These are phyloP conservation scores for Bursaphelenchus mucronatus DNA, from an alignment of 1,140 invertebrate species.

Conservation along the genomic window DNA sequence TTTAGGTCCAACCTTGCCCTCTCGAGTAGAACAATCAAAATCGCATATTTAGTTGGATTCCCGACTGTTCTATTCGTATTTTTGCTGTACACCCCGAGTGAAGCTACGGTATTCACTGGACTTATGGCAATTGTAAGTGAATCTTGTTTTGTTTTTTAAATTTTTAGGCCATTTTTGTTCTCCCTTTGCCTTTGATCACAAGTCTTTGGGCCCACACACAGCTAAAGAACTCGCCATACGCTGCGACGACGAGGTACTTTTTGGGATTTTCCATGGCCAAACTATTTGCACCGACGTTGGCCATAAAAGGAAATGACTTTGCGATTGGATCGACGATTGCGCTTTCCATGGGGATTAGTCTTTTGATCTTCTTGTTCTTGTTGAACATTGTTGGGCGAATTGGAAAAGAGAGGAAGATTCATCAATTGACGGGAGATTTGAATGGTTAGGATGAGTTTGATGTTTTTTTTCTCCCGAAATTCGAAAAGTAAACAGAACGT, in stretches of 20 bases:
- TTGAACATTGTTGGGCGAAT: neutral
- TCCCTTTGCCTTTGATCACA: conserved; percentile 1
- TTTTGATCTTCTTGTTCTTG: conserved; percentile 5
- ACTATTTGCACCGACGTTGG: conserved; percentile 1
- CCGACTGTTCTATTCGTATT: neutral
- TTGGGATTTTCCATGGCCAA: conserved; percentile 8
- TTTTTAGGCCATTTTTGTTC: conserved; percentile 6
- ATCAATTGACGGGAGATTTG: conserved; percentile 1
- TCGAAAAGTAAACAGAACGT: too few relatives aligned
- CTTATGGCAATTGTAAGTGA: conserved; percentile 10
- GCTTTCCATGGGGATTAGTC: neutral
- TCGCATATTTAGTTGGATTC: conserved; percentile 3
- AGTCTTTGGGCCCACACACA: neutral
- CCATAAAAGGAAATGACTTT: neutral
- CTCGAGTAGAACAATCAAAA: conserved; percentile 5
- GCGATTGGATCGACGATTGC: neutral
- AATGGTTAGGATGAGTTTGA: conserved; percentile 6
- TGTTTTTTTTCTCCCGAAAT: neutral
- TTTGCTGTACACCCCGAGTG: neutral
- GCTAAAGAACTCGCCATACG: conserved; percentile 4
- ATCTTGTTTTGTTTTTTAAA: neutral
- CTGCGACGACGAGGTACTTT: neutral
- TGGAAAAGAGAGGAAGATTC: neutral
- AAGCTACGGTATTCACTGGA: neutral
- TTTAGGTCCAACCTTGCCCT: too few relatives aligned